These are phyloP conservation scores for Diarsia brunnea DNA, from an alignment of 2,888 invertebrate genomes.

Conservation along the genomic window DNA sequence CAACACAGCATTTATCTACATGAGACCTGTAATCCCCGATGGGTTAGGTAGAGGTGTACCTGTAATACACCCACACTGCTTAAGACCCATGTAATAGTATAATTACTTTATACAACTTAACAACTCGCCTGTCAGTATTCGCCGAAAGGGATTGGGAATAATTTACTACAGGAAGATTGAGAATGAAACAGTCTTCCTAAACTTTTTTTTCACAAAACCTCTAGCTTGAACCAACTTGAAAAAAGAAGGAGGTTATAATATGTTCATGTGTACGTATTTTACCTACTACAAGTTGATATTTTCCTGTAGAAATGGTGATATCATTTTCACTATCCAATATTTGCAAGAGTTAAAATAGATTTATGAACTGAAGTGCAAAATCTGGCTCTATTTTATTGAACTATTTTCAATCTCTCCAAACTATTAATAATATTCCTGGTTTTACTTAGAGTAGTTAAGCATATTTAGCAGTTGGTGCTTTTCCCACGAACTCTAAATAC, in stretches of 20 bases:
- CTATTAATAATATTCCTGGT: background rate
- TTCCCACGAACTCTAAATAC: constrained; percentile 26
- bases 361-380: background rate
- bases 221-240: background rate
- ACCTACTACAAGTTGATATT: background rate
- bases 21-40: background rate
- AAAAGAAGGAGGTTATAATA: background rate
- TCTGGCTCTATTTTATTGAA: background rate
- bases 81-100: background rate
- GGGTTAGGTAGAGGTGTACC: background rate
- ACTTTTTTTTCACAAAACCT: background rate
- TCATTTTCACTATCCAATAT: background rate
- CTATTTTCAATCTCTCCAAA: background rate
- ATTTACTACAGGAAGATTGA: background rate
- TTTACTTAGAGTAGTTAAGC: background rate
- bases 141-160: too few species aligned
- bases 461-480: background rate
- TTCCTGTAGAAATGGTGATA: background rate
- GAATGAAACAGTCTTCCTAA: background rate
- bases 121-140: background rate
- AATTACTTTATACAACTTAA: background rate
- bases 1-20: background rate
- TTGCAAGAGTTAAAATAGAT: constrained; percentile 1
- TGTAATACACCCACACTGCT: background rate
- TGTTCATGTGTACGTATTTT: background rate